Evolutionary conservation across 2,113 vertebrate species (phyloP).

Genomic region (Coptodon rendalli): DNA sequence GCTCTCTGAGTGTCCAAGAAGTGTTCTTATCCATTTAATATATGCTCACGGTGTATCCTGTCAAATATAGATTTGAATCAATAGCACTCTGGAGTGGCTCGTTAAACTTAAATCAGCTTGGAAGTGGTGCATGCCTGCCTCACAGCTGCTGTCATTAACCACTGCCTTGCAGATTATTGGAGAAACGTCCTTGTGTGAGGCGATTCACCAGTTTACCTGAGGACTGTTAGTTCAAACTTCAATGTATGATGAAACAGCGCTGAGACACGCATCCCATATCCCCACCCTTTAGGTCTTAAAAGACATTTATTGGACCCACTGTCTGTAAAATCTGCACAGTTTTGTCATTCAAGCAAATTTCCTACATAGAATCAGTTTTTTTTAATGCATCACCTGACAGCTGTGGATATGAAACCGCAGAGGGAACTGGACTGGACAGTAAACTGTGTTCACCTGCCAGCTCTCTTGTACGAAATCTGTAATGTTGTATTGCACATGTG

Average conservation of each 20-base stretch:
- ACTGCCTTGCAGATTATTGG: conserved; percentile 73
- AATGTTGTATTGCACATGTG: not conserved
- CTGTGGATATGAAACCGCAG: not conserved
- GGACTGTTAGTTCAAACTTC: conserved; percentile 20
- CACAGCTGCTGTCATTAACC: conserved; percentile 78
- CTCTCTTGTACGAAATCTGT: not conserved
- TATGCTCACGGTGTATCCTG: conserved; percentile 77
- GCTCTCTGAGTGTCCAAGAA: conserved; percentile 59
- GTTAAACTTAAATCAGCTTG: conserved; percentile 81
- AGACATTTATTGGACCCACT: not conserved
- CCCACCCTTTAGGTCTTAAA: not conserved
- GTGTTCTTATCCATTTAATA: conserved; percentile 77
- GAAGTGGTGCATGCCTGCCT: conserved; percentile 76
- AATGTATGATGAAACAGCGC: not conserved
- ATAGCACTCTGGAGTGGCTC: conserved; percentile 77
- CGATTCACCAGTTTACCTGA: conserved; percentile 58
- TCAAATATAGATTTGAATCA: conserved; percentile 81
- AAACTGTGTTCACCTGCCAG: not conserved
- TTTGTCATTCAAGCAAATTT: not conserved
- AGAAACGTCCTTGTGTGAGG: conserved; percentile 70
- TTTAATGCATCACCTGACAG: not conserved
- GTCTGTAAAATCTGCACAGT: not conserved
- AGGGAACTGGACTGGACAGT: not conserved
- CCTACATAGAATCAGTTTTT: not conserved
- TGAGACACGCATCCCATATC: not conserved